phyloP scores from a whole-genome alignment of 1,140 invertebrate species.

The Parasteatoda tepidariorum region DNA sequence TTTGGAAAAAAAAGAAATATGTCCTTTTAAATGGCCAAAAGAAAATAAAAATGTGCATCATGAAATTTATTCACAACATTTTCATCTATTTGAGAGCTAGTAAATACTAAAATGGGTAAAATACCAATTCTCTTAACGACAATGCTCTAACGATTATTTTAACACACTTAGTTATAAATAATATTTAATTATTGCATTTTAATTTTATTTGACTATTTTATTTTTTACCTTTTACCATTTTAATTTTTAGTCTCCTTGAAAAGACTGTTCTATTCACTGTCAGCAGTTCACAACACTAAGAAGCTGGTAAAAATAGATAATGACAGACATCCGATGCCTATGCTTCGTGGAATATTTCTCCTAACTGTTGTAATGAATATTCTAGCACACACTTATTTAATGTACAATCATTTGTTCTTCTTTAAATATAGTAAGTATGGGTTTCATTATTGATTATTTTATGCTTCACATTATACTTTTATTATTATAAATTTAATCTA shows the following conservation, averaged over 20 bases:
- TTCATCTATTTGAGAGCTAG: too few relatives aligned
- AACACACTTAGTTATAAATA: too few relatives aligned
- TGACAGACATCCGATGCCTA: constrained; percentile 38
- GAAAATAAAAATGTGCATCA: too few relatives aligned
- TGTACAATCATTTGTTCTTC: constrained; percentile 47
- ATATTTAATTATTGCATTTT: too few relatives aligned
- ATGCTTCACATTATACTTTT: neutral
- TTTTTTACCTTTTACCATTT: neutral
- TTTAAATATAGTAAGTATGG: constrained; percentile 49
- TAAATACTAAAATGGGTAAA: too few relatives aligned
- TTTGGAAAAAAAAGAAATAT: too few relatives aligned
- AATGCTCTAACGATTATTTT: too few relatives aligned
- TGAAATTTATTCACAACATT: too few relatives aligned
- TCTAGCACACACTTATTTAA: constrained; percentile 27
- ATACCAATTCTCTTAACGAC: too few relatives aligned
- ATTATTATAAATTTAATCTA: too few relatives aligned
- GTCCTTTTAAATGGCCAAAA: too few relatives aligned
- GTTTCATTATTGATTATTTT: too few relatives aligned
- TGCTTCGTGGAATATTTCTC: constrained; percentile 24
- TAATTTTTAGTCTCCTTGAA: neutral
- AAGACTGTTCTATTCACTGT: neutral
- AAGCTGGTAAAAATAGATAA: neutral
- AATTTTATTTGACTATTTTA: neutral
- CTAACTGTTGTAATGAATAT: constrained; percentile 22
- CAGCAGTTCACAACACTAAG: constrained; percentile 29